Evolutionary conservation across 2,888 invertebrate genomes (phyloP).

Genomic region (Eupithecia inturbata): DNA sequence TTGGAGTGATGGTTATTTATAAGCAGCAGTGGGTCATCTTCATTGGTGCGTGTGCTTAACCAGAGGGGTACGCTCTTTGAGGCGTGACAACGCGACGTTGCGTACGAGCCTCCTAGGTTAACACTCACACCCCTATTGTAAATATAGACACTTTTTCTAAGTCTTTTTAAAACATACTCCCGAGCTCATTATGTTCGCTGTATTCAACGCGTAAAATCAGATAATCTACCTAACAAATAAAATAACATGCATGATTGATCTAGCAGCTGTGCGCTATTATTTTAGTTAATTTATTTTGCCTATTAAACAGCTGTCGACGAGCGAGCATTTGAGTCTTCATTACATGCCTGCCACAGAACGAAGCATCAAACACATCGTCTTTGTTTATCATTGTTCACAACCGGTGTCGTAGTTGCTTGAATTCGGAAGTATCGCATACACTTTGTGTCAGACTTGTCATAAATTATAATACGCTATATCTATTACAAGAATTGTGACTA

Average conservation of each 20-base stretch:
- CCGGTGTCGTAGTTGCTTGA: constrained; percentile 57
- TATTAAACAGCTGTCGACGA: constrained; percentile 19
- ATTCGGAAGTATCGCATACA: constrained; percentile 59
- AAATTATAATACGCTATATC: constrained; percentile 1
- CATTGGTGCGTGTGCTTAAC: constrained; percentile 70
- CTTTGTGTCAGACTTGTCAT: constrained; percentile 58
- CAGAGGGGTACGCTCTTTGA: constrained; percentile 57
- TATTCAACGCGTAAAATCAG: constrained; percentile 5
- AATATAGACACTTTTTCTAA: constrained; percentile 32
- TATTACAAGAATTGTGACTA: background rate
- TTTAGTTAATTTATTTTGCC: constrained; percentile 26
- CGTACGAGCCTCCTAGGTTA: constrained; percentile 39
- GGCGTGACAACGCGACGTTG: constrained; percentile 62
- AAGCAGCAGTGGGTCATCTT: constrained; percentile 58
- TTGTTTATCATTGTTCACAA: constrained; percentile 67
- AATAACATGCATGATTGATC: constrained; percentile 31
- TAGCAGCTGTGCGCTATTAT: constrained; percentile 26
- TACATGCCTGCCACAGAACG: constrained; percentile 19
- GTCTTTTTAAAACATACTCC: background rate
- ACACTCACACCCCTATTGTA: constrained; percentile 39
- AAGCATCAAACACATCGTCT: constrained; percentile 31
- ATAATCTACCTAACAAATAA: constrained; percentile 14
- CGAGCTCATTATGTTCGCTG: constrained; percentile 4
- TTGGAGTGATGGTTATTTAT: constrained; percentile 63
- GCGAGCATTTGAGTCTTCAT: constrained; percentile 26